Conservation (phyloP, 1,140 invertebrate species). For the Atta colombica region DNA sequence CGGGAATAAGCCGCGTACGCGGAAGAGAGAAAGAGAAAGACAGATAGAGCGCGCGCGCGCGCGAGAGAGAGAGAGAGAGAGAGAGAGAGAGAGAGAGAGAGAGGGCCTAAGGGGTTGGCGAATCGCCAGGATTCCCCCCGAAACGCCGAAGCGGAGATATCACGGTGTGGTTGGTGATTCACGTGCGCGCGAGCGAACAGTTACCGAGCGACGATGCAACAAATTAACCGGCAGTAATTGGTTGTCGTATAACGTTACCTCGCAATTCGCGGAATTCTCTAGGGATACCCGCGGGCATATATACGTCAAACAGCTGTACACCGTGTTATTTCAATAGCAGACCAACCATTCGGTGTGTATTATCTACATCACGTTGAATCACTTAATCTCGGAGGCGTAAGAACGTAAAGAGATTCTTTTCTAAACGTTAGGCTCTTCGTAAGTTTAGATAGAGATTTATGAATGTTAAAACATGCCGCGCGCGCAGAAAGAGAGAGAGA, state of each 20-base stretch:
- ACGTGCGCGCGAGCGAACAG: constrained; percentile 53
- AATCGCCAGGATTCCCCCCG: constrained; percentile 25
- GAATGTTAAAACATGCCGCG: not conserved
- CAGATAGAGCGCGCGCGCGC: not conserved
- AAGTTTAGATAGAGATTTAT: constrained; percentile 10
- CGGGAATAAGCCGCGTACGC: constrained; percentile 49
- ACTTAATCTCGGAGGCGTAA: not conserved
- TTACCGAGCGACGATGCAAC: constrained; percentile 69
- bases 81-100: not conserved
- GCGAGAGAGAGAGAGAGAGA: not conserved
- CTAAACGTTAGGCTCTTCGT: not conserved
- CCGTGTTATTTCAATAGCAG: constrained; percentile 50
- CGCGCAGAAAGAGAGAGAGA: not conserved
- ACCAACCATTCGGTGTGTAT: not conserved
- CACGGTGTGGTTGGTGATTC: constrained; percentile 56
- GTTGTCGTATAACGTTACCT: constrained; percentile 59
- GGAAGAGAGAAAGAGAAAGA: not conserved
- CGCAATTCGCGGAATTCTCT: constrained; percentile 56
- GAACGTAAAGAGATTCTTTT: constrained; percentile 17
- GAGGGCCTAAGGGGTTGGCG: constrained; percentile 37
- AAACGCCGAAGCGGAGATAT: constrained; percentile 60
- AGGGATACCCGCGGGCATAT: constrained; percentile 35
- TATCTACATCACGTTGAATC: constrained; percentile 10
- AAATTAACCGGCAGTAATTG: constrained; percentile 65
- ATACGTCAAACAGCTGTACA: constrained; percentile 27